These are phyloP conservation scores for Blastobasis lacticolella DNA, from an alignment of 2,888 invertebrate species.

Conservation along the genomic window DNA sequence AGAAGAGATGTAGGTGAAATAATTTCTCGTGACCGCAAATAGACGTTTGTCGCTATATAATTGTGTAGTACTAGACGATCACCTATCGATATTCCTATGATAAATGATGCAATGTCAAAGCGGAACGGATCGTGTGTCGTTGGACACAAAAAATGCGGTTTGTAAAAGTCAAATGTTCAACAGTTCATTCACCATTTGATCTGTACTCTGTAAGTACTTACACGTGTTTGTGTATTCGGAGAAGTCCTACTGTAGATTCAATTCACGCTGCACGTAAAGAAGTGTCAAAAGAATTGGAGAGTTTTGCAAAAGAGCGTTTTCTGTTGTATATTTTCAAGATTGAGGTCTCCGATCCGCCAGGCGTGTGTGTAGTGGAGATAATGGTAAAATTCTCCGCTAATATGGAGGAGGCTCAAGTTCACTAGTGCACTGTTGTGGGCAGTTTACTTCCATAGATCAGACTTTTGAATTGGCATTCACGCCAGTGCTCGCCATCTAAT, in stretches of 20 bases:
- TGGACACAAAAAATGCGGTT: slow-evolving; percentile 35
- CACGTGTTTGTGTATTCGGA: neutral
- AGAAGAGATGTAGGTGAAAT: too few species aligned
- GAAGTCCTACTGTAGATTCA: neutral
- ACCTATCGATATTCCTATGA: slow-evolving; percentile 51
- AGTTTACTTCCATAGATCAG: too few species aligned
- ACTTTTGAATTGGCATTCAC: too few species aligned
- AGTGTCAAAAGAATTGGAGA: neutral
- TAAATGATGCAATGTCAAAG: slow-evolving; percentile 47
- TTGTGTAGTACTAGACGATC: slow-evolving; percentile 37
- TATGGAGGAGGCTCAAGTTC: too few species aligned
- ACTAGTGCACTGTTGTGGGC: too few species aligned
- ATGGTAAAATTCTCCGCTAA: too few species aligned
- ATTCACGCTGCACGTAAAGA: neutral
- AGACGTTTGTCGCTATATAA: too few species aligned
- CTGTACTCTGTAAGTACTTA: neutral
- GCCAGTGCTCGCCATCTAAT: too few species aligned
- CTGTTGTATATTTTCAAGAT: too few species aligned
- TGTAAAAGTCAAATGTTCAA: slow-evolving; percentile 31
- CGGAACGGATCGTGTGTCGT: slow-evolving; percentile 28
- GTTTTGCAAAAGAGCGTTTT: neutral
- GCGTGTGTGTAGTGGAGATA: too few species aligned
- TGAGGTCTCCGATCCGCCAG: too few species aligned
- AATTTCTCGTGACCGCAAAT: too few species aligned
- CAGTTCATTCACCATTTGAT: slow-evolving; percentile 46